Base-by-base conservation (phyloP, 2,888 invertebrate genomes). In the Serripes groenlandicus region DNA sequence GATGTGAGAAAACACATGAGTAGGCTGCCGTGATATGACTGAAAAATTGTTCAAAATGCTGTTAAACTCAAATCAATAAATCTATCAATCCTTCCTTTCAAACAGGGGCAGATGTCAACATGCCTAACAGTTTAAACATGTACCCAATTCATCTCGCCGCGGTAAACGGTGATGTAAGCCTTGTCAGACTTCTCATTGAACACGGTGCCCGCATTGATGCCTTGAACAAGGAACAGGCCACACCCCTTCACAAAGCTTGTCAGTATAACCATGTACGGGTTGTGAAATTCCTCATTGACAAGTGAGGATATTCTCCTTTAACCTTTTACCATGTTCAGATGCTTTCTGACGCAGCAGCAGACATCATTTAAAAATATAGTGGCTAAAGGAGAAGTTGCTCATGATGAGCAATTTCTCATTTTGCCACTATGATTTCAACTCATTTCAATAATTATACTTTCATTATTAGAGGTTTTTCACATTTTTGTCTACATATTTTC, bases 61-160 rank as follows among this genome's bases (percentile, higher is more conserved):
- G n/a, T n/a, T n/a, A n/a, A n/a, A n/a, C n/a, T n/a, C n/a, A n/a
- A n/a, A n/a, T n/a, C n/a, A n/a, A n/a, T n/a, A n/a, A n/a, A n/a
- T n/a, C n/a, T n/a, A n/a, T n/a, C n/a, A n/a, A n/a, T 52, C 26
- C 37, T 73, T 28, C 15, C 42, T 49, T 26, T 26, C 28, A 28
- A 71, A 3, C 77, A 86, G 86, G 94, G n/a, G 97, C 98, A 0
- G 96, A 96, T 68, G 96, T 97, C n/a, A 96, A 97, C 91, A 96
- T 97, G 7, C 96, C 97, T 0, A 96, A 97, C 87, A 95, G 96
- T 72, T 96, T 97, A 92, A 96, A 96, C 78, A 97, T 98, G 95
- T 97, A 97, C 0, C 97, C 98, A 0, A 95, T 98, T 77, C 98
- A 98, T 94, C 95, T 98, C 82, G 98, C 98, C 4, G 94, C 94